Base-by-base conservation (phyloP, 2,888 invertebrate genomes). In the Entomobrya proxima region DNA sequence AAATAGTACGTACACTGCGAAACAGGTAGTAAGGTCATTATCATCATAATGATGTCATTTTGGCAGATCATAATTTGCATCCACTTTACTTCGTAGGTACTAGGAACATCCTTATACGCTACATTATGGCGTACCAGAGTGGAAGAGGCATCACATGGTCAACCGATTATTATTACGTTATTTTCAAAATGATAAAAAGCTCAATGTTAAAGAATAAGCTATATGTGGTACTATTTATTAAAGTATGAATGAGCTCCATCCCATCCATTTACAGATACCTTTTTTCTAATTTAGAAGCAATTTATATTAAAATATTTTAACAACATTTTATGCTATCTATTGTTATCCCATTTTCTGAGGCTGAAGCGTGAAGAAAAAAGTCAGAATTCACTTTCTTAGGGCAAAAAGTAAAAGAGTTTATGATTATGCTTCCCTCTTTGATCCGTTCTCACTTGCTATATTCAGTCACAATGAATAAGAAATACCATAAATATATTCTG, bases 311-410 rank as follows among this genome's bases (percentile, higher is more conserved):
- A 58, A 64, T 77, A 44, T 64, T 50, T 72, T 47, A 11, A 18
- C 13, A 67, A 47, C 37, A 40, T 58, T 21, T 61, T 21, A 79
- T 64, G n/a, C 61, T 61, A 15, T 30, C n/a, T 44, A 44, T 21
- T 74, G n/a, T 47, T 47, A 4, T 52, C 50, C 50, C 52, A 24
- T 67, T 83, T 82, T 69, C n/a, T 78, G 15, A 47, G 21, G 15
- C 30, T 47, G 27, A 44, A 40, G 61, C 30, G 77, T 55, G 58
- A 52, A 83, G 78, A 84, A 78, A 72, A 77, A 35, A 64, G 69
- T 83, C 67, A 55, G 61, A 84, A 72, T 78, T 84, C 77, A 84
- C 84, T 84, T 84, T 77, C 75, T 58, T 67, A 67, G 55, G 35
- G 7, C 47, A 47, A 37, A 40, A 76, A 52, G 7, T 47, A 47